Evolutionary conservation across 64 coral and sea anemone genomes (phyloP).

Genomic region (Porites lutea): DNA sequence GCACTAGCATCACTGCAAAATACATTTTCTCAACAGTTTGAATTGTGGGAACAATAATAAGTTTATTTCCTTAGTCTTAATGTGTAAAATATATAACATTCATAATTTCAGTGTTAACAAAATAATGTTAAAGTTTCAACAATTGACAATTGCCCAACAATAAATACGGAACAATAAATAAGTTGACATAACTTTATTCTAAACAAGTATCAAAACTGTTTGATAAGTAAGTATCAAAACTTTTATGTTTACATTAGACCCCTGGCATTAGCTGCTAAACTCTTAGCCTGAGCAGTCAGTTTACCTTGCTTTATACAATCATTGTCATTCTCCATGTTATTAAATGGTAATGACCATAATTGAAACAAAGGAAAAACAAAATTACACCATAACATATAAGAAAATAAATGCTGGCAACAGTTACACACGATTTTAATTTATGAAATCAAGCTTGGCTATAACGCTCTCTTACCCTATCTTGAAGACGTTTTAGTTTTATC

Average conservation of each 20-base stretch:
- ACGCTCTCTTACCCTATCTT: conserved; percentile 16
- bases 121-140: background rate
- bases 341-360: background rate
- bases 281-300: conserved; percentile 40
- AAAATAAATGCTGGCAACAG: background rate
- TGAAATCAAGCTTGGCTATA: background rate
- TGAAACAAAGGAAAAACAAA: background rate
- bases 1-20: background rate
- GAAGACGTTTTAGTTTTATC: conserved; percentile 54
- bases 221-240: no score
- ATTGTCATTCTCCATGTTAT: background rate
- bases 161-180: conserved; percentile 12
- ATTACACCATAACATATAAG: background rate
- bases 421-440: background rate
- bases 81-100: conserved; percentile 9
- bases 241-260: background rate
- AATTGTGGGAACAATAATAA: conserved; percentile 31
- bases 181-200: background rate
- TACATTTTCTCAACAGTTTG: conserved; percentile 27
- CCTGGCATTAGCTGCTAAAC: conserved; percentile 18
- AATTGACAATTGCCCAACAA: conserved; percentile 1
- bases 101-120: background rate
- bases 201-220: background rate
- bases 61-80: background rate
- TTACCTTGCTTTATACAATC: conserved; percentile 33